Evolutionary conservation across 2,888 invertebrate species (phyloP), one percentile per base, ranked within the genome.

Genomic region (Heteromyza rotundicornis): DNA sequence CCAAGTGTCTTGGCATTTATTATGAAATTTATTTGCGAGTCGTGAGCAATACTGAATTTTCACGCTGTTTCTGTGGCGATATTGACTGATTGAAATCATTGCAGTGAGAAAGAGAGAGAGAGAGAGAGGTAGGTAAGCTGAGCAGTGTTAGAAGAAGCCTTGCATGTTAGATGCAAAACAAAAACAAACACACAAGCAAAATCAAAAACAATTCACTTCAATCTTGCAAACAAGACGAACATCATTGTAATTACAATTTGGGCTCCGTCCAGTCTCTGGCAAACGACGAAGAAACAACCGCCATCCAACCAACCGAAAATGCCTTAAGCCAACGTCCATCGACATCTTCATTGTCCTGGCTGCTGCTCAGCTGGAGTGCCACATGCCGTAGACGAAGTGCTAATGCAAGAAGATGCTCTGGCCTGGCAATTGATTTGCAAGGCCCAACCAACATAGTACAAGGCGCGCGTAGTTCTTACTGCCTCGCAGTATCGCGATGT

Each of bases 41-140:
- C 40, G 57, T 57, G 60, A 47, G 49, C 36, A 49, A n/a, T 23
- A 52, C 3, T 20, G 36, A 50, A 57, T 67, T 67, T 56, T 56
- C 73, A 70, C 64, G 77, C 77, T 74, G 76, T 62, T 76, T 64
- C 47, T 19, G 14, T n/a, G n/a, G n/a, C 47, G 20, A 47, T 47
- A 75, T 76, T 79, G 76, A 75, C 78, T 79, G 78, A 78, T 78
- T 75, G 74, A 76, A 77, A 78, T 78, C 78, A 70, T 68, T 69
- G 14, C 24, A 3, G 32, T n/a, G 24, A 24, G 24, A 16, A 47
- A 19, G 3, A 40, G 40, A 8, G n/a, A 8, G n/a, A 40, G n/a
- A 8, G n/a, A 14, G 3, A 40, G 40, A 40, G n/a, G 40, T 20
- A 8, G 47, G 47, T n/a, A 40, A 40, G 3, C 14, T n/a, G n/a